phyloP scores from a whole-genome alignment of 2,113 vertebrate species.

The Ceyx melanurus region DNA sequence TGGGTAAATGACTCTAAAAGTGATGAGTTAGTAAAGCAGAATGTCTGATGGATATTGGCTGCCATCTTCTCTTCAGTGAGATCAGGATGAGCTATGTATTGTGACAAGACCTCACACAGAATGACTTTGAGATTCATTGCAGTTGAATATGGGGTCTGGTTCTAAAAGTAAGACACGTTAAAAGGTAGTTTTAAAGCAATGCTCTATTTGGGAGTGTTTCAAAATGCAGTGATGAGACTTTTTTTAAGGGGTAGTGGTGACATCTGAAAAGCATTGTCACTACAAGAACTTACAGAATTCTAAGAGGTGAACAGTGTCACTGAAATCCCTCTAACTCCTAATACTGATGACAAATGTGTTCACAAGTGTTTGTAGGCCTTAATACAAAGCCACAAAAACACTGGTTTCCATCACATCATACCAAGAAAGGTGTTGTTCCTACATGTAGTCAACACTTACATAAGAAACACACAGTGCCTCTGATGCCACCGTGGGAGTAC shows the following conservation, averaged over 20 bases:
- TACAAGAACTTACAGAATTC: not conserved
- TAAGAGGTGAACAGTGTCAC: not conserved
- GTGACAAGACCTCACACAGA: constrained; percentile 59
- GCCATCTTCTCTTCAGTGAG: constrained; percentile 58
- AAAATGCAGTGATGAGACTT: not conserved
- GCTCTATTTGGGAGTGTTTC: not conserved
- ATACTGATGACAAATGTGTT: not conserved
- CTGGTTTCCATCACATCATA: not conserved
- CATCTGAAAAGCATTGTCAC: not conserved
- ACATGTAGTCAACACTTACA: not conserved
- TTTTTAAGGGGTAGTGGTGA: not conserved
- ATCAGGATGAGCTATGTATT: not conserved
- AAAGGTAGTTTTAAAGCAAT: not conserved
- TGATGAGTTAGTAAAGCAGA: constrained; percentile 69
- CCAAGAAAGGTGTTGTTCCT: not conserved
- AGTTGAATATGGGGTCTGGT: constrained; percentile 35
- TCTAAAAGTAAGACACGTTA: constrained; percentile 26
- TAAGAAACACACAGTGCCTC: not conserved
- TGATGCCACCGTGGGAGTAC: not conserved
- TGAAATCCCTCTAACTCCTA: not conserved
- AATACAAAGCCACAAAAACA: not conserved
- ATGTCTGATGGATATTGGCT: constrained; percentile 69
- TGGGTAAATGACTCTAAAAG: constrained; percentile 67
- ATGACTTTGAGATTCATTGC: constrained; percentile 61
- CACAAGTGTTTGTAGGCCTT: not conserved